phyloP scores from a whole-genome alignment of 2,113 vertebrate species.

The Leucopsar rothschildi region DNA sequence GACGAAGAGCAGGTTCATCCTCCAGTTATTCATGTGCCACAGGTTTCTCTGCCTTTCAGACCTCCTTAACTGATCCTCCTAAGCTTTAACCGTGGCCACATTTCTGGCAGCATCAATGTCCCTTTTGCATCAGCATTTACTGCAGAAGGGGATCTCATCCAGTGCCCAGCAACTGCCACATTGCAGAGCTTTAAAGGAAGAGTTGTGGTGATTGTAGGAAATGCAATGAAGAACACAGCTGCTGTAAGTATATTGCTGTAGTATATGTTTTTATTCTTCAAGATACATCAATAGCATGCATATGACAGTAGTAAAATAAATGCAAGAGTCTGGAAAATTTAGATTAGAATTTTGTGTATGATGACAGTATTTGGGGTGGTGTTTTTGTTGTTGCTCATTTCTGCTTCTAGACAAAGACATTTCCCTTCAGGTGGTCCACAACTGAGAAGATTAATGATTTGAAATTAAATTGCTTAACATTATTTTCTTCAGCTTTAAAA shows the following conservation, averaged over 20 bases:
- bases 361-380: not conserved
- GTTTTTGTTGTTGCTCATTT: not conserved
- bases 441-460: not conserved
- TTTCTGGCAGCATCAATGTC: constrained; percentile 92
- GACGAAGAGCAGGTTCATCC: not conserved
- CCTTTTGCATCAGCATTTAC: constrained; percentile 83
- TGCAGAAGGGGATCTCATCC: constrained; percentile 83
- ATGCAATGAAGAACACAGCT: constrained; percentile 80
- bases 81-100: constrained; percentile 92
- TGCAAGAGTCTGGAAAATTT: not conserved
- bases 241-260: constrained; percentile 71
- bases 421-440: not conserved
- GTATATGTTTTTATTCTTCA: not conserved
- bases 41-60: not conserved
- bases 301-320: not conserved
- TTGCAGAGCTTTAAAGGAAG: constrained; percentile 88
- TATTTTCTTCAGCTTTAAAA: not conserved
- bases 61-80: constrained; percentile 73
- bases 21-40: not conserved
- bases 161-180: constrained; percentile 76
- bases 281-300: not conserved
- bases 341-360: not conserved
- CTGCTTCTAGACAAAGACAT: not conserved
- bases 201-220: constrained; percentile 92
- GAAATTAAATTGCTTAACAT: not conserved